A percentile compares a stretch with the other conserved stretches of the same genome.
Conservation (phyloP, 2,888 invertebrate genomes). For the Agrochola circellaris region DNA sequence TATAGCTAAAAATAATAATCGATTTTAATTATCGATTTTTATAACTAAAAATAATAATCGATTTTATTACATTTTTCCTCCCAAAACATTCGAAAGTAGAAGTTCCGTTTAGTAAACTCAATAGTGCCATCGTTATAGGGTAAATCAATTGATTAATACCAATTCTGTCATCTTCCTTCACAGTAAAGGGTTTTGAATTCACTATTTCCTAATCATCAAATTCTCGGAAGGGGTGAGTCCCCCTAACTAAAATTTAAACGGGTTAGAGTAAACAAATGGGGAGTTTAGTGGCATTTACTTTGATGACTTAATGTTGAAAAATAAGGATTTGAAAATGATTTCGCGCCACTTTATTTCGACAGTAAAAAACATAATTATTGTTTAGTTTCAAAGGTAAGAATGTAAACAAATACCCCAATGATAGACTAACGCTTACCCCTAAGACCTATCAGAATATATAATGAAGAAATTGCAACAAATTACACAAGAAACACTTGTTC, state of each 20-base stretch:
- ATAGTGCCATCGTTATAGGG: slow-evolving; percentile 48
- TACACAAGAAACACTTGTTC: slow-evolving; percentile 26
- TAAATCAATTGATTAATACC: slow-evolving; percentile 77
- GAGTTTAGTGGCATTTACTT: slow-evolving; percentile 57
- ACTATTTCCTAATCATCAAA: slow-evolving; percentile 89
- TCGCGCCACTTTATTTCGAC: neutral
- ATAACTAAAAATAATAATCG: neutral
- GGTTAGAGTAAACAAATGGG: slow-evolving; percentile 71
- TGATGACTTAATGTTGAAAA: slow-evolving; percentile 44
- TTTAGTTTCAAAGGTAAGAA: neutral
- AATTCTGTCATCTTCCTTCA: slow-evolving; percentile 78
- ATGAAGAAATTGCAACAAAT: slow-evolving; percentile 50
- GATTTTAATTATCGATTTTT: too few relatives aligned
- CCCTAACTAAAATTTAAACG: slow-evolving; percentile 71
- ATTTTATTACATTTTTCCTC: neutral
- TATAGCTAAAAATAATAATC: too few relatives aligned
- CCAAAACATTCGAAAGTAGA: neutral
- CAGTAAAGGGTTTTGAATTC: slow-evolving; percentile 84
- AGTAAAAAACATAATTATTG: neutral
- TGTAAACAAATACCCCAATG: slow-evolving; percentile 34
- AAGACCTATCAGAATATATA: slow-evolving; percentile 46
- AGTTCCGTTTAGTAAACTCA: neutral
- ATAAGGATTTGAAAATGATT: slow-evolving; percentile 19
- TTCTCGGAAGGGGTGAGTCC: slow-evolving; percentile 75
- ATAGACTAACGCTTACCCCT: slow-evolving; percentile 1